Conservation (phyloP, 2,797 vertebrate genomes). For the Sebastes trivittatus region DNA sequence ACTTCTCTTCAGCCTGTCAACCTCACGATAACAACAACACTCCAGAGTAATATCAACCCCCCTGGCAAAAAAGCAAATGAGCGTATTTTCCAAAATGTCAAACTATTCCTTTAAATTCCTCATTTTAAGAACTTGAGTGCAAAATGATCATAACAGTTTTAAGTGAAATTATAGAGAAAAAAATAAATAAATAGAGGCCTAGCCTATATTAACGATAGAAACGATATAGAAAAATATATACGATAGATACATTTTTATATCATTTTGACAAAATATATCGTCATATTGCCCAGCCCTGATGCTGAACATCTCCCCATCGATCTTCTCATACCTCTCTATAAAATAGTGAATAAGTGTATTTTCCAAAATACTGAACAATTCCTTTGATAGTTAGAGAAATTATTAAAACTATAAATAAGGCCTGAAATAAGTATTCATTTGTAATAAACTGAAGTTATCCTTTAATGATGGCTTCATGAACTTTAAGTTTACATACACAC, state of each 20-base stretch:
- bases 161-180: no score
- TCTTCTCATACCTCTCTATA: not conserved
- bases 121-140: no score
- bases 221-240: no score
- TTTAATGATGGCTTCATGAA: constrained; percentile 1
- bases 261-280: no score
- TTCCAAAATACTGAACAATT: not conserved
- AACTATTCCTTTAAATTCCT: not conserved
- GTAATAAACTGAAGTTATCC: not conserved
- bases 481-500: not conserved
- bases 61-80: not conserved
- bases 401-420: not conserved
- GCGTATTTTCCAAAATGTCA: not conserved
- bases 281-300: not conserved
- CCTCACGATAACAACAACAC: not conserved
- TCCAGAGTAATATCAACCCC: not conserved
- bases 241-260: no score
- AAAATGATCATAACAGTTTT: no score
- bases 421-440: not conserved
- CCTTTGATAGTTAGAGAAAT: not conserved
- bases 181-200: no score
- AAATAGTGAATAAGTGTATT: not conserved
- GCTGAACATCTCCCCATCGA: not conserved
- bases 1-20: not conserved
- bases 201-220: no score